Percentiles rank a stretch among this genome's conserved stretches.
These are phyloP conservation scores for Acanthis flammea DNA, from an alignment of 2,797 vertebrate genomes.

Conservation along the genomic window DNA sequence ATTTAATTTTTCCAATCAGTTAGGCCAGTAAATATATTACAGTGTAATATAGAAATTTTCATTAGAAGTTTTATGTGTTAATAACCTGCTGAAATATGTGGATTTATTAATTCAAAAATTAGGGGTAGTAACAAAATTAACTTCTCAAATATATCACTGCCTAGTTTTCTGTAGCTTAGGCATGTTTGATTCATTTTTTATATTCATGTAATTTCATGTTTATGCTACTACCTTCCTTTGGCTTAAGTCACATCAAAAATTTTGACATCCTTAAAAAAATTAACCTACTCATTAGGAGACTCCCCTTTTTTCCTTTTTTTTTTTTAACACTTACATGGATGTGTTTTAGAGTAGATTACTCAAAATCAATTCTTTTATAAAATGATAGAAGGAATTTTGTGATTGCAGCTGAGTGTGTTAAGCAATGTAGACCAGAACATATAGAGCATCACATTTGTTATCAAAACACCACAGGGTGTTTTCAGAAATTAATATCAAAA, in stretches of 20 bases:
- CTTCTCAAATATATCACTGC: background rate
- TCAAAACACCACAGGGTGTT: background rate
- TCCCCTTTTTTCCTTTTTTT: rapidly evolving
- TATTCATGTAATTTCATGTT: background rate
- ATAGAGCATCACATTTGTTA: background rate
- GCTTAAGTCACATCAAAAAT: background rate
- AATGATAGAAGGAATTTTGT: background rate
- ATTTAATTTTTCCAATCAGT: background rate
- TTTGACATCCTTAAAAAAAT: background rate
- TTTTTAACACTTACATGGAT: too few relatives aligned
- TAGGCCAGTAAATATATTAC: background rate
- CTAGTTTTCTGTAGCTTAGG: background rate
- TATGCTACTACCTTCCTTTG: background rate
- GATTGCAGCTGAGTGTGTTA: background rate
- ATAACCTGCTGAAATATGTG: background rate
- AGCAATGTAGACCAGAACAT: background rate
- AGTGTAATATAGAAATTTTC: background rate
- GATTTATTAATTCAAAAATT: background rate
- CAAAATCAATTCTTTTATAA: background rate
- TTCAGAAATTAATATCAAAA: background rate
- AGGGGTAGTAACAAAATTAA: background rate
- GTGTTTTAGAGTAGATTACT: background rate
- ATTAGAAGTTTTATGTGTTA: background rate
- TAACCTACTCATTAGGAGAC: background rate
- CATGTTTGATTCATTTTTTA: background rate